Evolutionary conservation across 2,113 vertebrate genomes (phyloP).

Genomic region (Indicator maculatus): DNA sequence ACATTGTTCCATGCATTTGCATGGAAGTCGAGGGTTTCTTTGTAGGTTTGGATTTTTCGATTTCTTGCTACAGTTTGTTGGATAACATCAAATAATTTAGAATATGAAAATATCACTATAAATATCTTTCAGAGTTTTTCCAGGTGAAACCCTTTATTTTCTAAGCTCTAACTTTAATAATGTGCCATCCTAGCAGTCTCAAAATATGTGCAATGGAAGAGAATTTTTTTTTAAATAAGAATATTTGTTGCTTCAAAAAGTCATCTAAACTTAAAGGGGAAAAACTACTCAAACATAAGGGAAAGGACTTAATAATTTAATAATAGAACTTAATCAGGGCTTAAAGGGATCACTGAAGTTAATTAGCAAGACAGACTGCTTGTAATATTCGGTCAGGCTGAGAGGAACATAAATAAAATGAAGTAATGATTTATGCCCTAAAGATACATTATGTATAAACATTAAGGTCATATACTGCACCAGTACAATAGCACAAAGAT

Average conservation of each 20-base stretch:
- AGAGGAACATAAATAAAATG: conserved; percentile 40
- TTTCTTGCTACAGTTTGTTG: neutral
- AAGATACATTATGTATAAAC: neutral
- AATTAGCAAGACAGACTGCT: conserved; percentile 44
- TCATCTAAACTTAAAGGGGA: neutral
- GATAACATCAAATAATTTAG: neutral
- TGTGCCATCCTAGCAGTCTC: neutral
- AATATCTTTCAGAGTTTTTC: neutral
- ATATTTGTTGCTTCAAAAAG: conserved; percentile 2
- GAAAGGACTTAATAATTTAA: conserved; percentile 44
- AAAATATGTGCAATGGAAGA: neutral
- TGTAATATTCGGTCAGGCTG: neutral
- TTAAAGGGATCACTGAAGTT: conserved; percentile 34
- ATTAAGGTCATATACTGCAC: neutral
- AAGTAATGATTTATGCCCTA: neutral
- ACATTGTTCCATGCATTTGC: neutral
- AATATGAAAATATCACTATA: neutral
- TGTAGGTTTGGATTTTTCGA: neutral
- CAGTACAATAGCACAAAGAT: neutral
- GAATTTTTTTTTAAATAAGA: neutral
- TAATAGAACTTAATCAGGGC: conserved; percentile 29
- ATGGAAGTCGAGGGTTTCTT: neutral
- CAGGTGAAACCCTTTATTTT: neutral
- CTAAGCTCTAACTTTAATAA: neutral
- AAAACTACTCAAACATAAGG: neutral